Base-by-base conservation (phyloP, 2,888 invertebrate species). In the Caenorhabditis sp. region DNA sequence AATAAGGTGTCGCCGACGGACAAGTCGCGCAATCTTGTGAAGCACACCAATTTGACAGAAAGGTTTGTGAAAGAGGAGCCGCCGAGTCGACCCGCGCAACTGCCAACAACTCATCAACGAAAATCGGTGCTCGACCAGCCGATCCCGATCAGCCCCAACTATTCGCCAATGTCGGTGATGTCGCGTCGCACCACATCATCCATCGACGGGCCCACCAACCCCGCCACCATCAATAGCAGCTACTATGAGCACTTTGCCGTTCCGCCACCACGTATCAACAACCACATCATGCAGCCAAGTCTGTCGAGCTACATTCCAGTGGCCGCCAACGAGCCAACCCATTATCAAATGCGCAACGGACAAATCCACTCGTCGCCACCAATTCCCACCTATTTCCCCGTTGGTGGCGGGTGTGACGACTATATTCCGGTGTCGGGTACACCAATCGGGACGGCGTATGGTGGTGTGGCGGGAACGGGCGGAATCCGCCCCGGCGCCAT, bases 351-450 rank as follows among this genome's bases (percentile, higher is more conserved):
- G 66, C n/a, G 52, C 21, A 59, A 64, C 1, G 72, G 72, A 25
- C 53, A 53, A 17, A 17, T 43, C 17, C 8, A 5, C 7, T 17
- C 43, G 17, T 43, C 43, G 17, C 43, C 43, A 14, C 43, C 12
- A 7, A 17, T 43, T 43, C 43, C 43, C 53, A 58, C 38, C 64
- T 72, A 72, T 23, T 72, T 62, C 21, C 72, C 72, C 1, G 72
- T 72, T 31, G 72, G 72, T 5, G 72, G 72, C 1, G 72, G 72
- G 3, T 72, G 72, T 56, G 72, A 72, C 31, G 61, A 53, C 27
- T 72, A 72, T 52, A 58, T 67, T n/a, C 67, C 36, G 7, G 59
- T 64, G 25, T 7, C 61, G 20, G 50, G 43, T 21, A 52, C 58
- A n/a, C 53, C 53, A 2, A 53, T 21, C 8, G n/a, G 10, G 2